Evolutionary conservation across 2,888 invertebrate genomes (phyloP), one percentile per base, ranked within the genome.

Genomic region (Hydriomena furcata): DNA sequence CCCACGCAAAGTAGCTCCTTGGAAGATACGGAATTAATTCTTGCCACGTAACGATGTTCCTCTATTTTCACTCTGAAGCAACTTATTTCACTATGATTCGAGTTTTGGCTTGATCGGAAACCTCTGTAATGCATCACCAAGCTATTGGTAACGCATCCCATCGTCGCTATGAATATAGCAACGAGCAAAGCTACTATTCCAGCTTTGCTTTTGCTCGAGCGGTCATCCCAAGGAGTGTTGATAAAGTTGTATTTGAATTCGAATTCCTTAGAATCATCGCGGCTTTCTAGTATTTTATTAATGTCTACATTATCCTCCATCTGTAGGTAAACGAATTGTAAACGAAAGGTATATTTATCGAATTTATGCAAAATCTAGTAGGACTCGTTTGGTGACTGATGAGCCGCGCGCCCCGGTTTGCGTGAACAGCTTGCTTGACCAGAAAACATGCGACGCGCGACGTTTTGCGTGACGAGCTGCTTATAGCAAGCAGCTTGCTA

Each of bases 211-310:
- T 58, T 75, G 6, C 56, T 61, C 2, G 84, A 64, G 7, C 88
- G 73, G 43, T 84, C 81, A 42, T 87, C 87, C 88, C 88, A 89
- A 7, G 88, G 87, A 10, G 46, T 72, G 45, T 73, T 76, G 23
- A 87, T 65, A 58, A 87, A 87, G 68, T 82, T 79, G 55, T 73
- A 81, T 51, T 66, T 63, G 52, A 73, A 85, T 49, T 76, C 71
- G 44, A 74, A 65, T 43, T 73, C 62, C 43, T 76, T 69, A 3
- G 49, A 50, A 11, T 70, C 63, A n/a, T 52, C 57, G 8, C 61
- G 54, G 12, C 63, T 73, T 17, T 73, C 75, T 31, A 66, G 53
- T 51, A 74, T 70, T 73, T 73, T 77, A 51, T 84, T 81, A 41
- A 48, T 55, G 30, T 73, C 68, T 7, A 53, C 55, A 56, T 55